Evolutionary conservation across 2,113 vertebrate species (phyloP).

Genomic region (Siniperca chuatsi): DNA sequence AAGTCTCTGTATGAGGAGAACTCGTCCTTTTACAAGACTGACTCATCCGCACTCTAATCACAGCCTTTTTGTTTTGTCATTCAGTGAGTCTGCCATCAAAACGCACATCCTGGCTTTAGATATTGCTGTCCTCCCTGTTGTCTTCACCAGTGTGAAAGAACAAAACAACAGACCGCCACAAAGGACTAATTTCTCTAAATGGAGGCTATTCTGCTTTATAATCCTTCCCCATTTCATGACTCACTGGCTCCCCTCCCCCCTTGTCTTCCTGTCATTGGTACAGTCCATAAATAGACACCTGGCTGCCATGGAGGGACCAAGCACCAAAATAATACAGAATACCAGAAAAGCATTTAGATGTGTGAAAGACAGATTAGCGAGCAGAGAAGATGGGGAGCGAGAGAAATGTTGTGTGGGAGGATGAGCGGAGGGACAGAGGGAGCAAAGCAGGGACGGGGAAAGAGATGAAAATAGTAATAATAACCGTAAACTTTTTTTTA

Average conservation of each 20-base stretch:
- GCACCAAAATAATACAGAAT: constrained; percentile 44
- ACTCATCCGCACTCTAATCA: constrained; percentile 66
- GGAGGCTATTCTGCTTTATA: constrained; percentile 68
- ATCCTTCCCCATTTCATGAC: constrained; percentile 75
- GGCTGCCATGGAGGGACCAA: constrained; percentile 46
- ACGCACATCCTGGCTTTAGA: constrained; percentile 35
- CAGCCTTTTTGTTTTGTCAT: constrained; percentile 39
- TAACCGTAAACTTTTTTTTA: background rate
- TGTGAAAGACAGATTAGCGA: constrained; percentile 36
- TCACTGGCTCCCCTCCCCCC: constrained; percentile 59
- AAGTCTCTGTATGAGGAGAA: constrained; percentile 60
- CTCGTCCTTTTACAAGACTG: constrained; percentile 51
- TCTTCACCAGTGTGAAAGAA: constrained; percentile 38
- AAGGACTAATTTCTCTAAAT: constrained; percentile 76
- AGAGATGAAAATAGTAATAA: background rate
- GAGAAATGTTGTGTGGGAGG: constrained; percentile 2
- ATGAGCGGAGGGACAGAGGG: background rate
- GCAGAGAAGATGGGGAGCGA: background rate
- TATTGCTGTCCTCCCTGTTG: constrained; percentile 18
- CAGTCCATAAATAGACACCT: constrained; percentile 79
- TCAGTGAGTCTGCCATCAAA: constrained; percentile 41
- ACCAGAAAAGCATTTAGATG: constrained; percentile 16
- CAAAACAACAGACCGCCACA: constrained; percentile 47
- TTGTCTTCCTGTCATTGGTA: constrained; percentile 62
- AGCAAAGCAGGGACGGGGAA: background rate